phyloP scores from a whole-genome alignment of 1,140 invertebrate species.

The Delia radicum region DNA sequence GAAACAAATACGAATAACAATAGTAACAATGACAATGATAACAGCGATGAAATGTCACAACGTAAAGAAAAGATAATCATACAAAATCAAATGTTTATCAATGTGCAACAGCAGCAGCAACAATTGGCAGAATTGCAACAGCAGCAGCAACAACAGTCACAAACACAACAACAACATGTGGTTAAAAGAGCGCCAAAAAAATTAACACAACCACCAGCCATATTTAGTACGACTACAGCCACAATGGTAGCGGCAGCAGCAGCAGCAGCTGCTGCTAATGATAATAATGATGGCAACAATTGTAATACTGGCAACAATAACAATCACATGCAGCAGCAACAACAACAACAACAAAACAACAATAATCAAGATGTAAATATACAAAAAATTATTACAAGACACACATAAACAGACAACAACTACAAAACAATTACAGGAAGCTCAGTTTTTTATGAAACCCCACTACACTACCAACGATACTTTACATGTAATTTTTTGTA shows the following conservation, averaged over 20 bases:
- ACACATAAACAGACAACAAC: background rate
- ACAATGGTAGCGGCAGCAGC: background rate
- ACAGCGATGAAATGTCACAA: constrained; percentile 36
- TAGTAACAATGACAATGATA: constrained; percentile 40
- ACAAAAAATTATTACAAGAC: constrained; percentile 7
- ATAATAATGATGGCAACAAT: constrained; percentile 23
- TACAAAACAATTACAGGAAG: background rate
- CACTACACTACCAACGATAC: background rate
- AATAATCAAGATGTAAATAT: constrained; percentile 25
- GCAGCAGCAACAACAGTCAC: constrained; percentile 14
- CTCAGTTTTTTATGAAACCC: background rate
- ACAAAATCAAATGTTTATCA: constrained; percentile 54
- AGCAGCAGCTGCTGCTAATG: background rate
- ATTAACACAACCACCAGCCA: constrained; percentile 38
- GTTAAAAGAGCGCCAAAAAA: constrained; percentile 41
- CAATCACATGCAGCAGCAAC: too few relatives aligned
- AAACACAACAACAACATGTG: constrained; percentile 33
- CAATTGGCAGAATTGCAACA: too few relatives aligned
- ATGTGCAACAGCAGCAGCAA: constrained; percentile 44
- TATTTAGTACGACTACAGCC: constrained; percentile 34
- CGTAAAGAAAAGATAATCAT: constrained; percentile 54
- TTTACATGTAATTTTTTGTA: background rate
- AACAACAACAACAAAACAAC: too few relatives aligned
- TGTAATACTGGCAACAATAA: too few relatives aligned
- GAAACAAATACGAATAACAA: constrained; percentile 30